Evolutionary conservation across 1,140 invertebrate genomes (phyloP), one percentile per base, ranked within the genome.

Genomic region (Tenebrio molitor): DNA sequence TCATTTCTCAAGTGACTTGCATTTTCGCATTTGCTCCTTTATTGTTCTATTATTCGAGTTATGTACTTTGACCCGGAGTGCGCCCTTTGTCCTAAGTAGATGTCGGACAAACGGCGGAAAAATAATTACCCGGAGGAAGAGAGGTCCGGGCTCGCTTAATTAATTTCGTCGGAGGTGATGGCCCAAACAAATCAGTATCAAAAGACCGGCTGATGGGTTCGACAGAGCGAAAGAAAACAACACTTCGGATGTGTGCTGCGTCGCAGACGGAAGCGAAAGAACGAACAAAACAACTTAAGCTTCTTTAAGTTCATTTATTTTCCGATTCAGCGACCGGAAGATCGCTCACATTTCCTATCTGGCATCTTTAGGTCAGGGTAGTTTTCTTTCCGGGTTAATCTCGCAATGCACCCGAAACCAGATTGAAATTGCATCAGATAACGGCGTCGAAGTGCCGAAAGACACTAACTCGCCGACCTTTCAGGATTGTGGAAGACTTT

Each of bases 1-100:
- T 67, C 64, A 67, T 67, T 67, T 67, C 64, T 67, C 64, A 67
- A 67, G 64, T 67, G 64, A 67, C 64, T 67, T 67, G 64, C 64
- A 67, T 67, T 67, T 41, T 67, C 64, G 41, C 64, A 25, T 67
- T 67, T 67, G 64, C 64, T 42, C 33, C 36, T 67, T 67, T 67
- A 42, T 42, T 67, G 64, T 41, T 39, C 33, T 41, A 67, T 65
- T 65, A 65, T 67, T 67, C 10, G 4, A 25, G 64, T 42, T 41
- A 34, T 39, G 34, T 67, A 42, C 39, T 67, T 41, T 39, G 36
- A 39, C 36, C 36, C 36, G 7, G 12, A 39, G 2, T 39, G 36
- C 12, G 12, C 36, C n/a, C 12, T 39, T 39, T 41, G 23, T 33
- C 15, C 23, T 19, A 12, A n/a, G n/a, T 46, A 46, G 16, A 46